phyloP scores from a whole-genome alignment of 2,113 vertebrate species.

The Redunca redunca region DNA sequence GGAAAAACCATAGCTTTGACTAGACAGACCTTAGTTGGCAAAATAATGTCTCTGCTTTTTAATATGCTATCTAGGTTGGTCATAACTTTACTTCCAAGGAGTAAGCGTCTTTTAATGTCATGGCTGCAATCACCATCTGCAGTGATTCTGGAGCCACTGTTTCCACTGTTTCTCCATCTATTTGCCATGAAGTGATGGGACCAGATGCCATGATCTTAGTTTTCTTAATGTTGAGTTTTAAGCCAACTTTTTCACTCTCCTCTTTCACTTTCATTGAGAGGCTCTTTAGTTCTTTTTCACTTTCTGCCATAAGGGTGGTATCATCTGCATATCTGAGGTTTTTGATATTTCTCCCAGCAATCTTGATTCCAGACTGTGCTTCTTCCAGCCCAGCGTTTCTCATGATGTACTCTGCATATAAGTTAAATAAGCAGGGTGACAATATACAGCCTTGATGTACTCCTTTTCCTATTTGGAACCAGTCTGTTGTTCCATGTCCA shows the following conservation, averaged over 20 bases:
- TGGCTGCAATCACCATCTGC: not conserved
- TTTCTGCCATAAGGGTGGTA: not conserved
- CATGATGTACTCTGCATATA: not conserved
- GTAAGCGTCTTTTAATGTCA: not conserved
- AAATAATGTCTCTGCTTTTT: not conserved
- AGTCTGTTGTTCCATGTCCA: not conserved
- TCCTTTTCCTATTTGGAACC: not conserved
- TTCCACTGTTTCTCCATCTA: not conserved
- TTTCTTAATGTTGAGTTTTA: not conserved
- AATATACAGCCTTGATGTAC: not conserved
- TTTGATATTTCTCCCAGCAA: not conserved
- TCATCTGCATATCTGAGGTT: not conserved
- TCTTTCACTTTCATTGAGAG: not conserved
- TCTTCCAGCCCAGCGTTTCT: not conserved
- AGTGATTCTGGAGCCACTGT: not conserved
- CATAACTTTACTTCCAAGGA: not conserved
- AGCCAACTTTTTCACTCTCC: not conserved
- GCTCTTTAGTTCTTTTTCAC: not conserved
- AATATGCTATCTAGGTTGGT: not conserved
- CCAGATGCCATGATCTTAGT: not conserved
- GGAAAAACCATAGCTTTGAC: not conserved
- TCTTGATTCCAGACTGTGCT: not conserved
- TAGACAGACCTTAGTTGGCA: not conserved
- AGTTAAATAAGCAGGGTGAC: not conserved
- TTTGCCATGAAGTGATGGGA: not conserved